phyloP scores from a whole-genome alignment of 2,113 vertebrate species.

The Lagopus leucura region DNA sequence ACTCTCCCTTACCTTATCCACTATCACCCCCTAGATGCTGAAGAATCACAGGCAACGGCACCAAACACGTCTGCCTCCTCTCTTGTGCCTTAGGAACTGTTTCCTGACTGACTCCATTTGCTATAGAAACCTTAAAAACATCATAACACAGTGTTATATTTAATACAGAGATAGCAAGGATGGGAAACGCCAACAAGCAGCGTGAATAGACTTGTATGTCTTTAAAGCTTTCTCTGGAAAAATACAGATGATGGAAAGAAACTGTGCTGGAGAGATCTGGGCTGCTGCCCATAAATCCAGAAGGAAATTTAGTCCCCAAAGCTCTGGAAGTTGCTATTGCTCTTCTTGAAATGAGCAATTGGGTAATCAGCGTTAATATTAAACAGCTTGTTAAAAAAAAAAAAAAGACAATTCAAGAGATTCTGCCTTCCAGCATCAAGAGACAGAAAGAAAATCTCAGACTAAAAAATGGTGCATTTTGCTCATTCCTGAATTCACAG shows the following conservation, averaged over 20 bases:
- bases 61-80: neutral
- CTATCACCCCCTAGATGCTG: conserved; percentile 68
- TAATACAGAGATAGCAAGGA: neutral
- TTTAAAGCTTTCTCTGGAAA: neutral
- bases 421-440: conserved; percentile 25
- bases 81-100: neutral
- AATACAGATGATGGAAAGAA: neutral
- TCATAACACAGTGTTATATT: neutral
- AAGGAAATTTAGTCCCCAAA: conserved; percentile 58
- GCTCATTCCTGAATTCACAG: neutral
- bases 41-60: neutral
- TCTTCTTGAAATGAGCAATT: conserved; percentile 50
- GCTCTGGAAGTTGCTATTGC: conserved; percentile 10
- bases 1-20: conserved; percentile 60
- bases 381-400: conserved; percentile 4
- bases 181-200: neutral
- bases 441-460: conserved; percentile 8
- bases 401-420: neutral
- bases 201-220: neutral
- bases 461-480: neutral
- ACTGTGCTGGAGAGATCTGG: conserved; percentile 61
- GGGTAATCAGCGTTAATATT: conserved; percentile 59
- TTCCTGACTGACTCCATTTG: conserved; percentile 6
- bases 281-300: conserved; percentile 65
- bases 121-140: conserved; percentile 4